Base-by-base conservation (phyloP, 1,140 invertebrate species). In the Pentalonia nigronervosa region DNA sequence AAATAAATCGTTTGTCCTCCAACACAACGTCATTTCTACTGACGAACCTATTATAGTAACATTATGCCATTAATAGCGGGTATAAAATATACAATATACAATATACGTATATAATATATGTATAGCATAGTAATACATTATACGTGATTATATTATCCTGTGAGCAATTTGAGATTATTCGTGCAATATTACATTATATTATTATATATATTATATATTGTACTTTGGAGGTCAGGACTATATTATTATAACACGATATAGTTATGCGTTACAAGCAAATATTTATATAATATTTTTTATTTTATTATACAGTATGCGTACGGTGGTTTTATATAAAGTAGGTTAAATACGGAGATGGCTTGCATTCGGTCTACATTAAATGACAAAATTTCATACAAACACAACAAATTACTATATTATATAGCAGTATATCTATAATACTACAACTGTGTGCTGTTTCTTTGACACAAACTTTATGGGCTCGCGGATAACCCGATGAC, bases 141-240 rank as follows among this genome's bases (percentile, higher is more conserved):
- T 45, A 60, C 53, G n/a, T 67, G 67, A 14, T 91, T 47, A n/a
- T 47, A 60, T 41, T 91, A 67, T 91, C 34, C 90, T 91, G 45
- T 25, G 76, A 53, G 67, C 47, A 41, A 92, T 92, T 92, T 83
- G 47, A 92, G 47, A 92, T 92, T 92, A 81, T 92, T 81, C 47
- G 91, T 48, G 41, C 90, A 81, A 23, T 91, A 91, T 91, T 91
- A 81, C 60, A 48, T 91, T 67, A 67, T 91, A 90, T 90, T 36
- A 90, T 53, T 50, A 50, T 50, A 50, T 50, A 48, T 86, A 86
- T 48, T 17, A 47, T 87, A 88, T 50, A 91, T 50, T 17, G 36
- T 81, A 50, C 25, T 48, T 25, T 36, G 47, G 91, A 92, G 91
- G 91, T 83, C 91, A 92, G 47, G 30, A 50, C 91, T 83, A 76